These are phyloP conservation scores for Triops longicaudatus DNA, from an alignment of 1,140 invertebrate species.

Conservation along the genomic window DNA sequence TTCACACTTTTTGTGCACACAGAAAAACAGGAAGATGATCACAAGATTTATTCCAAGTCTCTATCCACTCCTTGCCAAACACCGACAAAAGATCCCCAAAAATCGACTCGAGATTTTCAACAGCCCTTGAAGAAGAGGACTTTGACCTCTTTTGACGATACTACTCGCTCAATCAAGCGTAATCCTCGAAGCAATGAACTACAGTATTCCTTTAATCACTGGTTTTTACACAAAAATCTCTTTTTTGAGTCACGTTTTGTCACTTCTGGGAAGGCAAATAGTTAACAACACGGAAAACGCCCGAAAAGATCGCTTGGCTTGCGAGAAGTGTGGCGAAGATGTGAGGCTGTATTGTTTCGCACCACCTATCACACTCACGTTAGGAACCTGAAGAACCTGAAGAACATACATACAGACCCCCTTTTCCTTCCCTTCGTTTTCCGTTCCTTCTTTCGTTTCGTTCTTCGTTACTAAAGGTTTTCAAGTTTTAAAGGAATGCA, in stretches of 20 bases:
- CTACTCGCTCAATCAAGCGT: background rate
- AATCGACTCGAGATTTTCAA: background rate
- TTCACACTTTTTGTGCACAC: background rate
- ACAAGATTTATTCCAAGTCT: background rate
- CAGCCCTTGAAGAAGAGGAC: background rate
- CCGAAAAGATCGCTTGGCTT: no score
- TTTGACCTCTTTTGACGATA: background rate
- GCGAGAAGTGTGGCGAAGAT: background rate
- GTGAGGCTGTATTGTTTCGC: constrained; percentile 4
- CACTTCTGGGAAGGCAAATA: background rate
- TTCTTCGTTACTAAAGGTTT: background rate
- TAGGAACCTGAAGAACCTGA: background rate
- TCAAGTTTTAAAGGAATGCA: background rate
- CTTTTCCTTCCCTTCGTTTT: background rate
- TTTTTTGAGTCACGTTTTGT: background rate
- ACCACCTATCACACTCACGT: background rate
- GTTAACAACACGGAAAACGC: background rate
- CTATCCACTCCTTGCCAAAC: background rate
- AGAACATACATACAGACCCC: background rate
- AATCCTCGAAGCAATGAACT: background rate
- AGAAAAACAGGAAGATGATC: background rate
- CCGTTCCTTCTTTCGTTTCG: background rate
- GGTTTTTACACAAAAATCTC: background rate
- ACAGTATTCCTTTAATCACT: background rate
- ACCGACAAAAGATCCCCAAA: background rate